Percentiles rank a stretch among this genome's conserved stretches.
Conservation (phyloP, 2,113 vertebrate genomes). For the Isichthys henryi region DNA sequence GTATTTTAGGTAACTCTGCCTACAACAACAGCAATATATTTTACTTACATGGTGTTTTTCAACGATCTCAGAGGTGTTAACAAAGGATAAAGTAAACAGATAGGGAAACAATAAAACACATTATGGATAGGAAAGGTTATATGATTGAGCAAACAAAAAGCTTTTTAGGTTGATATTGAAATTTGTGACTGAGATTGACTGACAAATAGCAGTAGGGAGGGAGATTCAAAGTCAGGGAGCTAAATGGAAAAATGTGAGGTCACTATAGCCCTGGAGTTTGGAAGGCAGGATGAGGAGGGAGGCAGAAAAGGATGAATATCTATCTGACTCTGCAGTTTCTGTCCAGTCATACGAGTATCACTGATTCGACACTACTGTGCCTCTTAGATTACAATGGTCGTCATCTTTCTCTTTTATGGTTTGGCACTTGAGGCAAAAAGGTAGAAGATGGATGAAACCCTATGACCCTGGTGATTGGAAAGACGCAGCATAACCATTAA, state of each 20-base stretch:
- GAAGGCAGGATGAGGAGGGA: too few relatives aligned
- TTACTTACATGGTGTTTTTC: too few relatives aligned
- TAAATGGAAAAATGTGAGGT: not conserved
- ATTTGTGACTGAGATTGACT: not conserved
- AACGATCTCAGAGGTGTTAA: not conserved
- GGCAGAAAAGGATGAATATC: not conserved
- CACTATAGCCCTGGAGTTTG: not conserved
- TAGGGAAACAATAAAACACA: too few relatives aligned
- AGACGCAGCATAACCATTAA: not conserved
- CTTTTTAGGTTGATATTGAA: not conserved
- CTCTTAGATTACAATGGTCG: not conserved
- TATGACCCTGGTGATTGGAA: not conserved
- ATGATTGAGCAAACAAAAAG: not conserved
- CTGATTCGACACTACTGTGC: not conserved
- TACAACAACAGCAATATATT: not conserved
- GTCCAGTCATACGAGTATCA: not conserved
- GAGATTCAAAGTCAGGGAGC: too few relatives aligned
- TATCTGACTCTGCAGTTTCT: not conserved
- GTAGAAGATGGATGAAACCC: not conserved
- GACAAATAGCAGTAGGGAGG: not conserved
- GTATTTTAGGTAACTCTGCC: not conserved
- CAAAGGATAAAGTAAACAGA: too few relatives aligned
- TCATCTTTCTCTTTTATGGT: not conserved
- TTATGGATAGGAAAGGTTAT: not conserved
- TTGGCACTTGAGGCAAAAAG: not conserved